Evolutionary conservation across 2,113 vertebrate genomes (phyloP), one percentile per base, ranked within the genome.

Genomic region (Bos indicus): DNA sequence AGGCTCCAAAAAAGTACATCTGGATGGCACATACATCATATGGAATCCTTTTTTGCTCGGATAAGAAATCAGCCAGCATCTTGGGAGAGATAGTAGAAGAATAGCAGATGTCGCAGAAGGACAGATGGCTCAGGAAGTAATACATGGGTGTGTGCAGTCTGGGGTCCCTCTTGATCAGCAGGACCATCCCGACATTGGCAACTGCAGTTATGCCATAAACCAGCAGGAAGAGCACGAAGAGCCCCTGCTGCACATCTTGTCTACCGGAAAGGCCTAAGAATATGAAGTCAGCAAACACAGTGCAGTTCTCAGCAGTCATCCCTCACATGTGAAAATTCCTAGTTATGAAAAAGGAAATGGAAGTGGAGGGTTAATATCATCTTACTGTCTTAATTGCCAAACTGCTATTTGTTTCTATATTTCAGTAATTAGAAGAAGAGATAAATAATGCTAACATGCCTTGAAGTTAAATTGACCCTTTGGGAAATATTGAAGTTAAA

Each of bases 81-180:
- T 94, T 98, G 30, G 96, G 96, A 90, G 96, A 95, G 8, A 98
- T n/a, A 16, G 81, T 90, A 21, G 97, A 97, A 3, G 97, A 98
- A 19, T 96, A 97, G 52, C 92, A 98, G 40, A 96, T 4, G 26
- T 98, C 97, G 43, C 88, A 97, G 51, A 97, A 83, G 33, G 97
- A 97, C 17, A 98, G 56, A 30, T 94, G 96, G 48, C 95, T 97
- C 62, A 98, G 80, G 88, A 98, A 98, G 51, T 95, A 96, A 10
- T 98, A 97, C 96, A 97, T 96, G 52, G 96, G 96, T 0, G 36
- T 97, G 80, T 98, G 97, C 23, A 97, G 87, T 1, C 51, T 85
- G 56, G 60, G 2, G n/a, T 98, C 94, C 33, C n/a, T 2, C 19
- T 36, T 52, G 80, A 98, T 98, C 52, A 96, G 51, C 17, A 95